These are phyloP conservation scores for Saccostrea cuccullata DNA, from an alignment of 1,140 invertebrate species.

Conservation along the genomic window DNA sequence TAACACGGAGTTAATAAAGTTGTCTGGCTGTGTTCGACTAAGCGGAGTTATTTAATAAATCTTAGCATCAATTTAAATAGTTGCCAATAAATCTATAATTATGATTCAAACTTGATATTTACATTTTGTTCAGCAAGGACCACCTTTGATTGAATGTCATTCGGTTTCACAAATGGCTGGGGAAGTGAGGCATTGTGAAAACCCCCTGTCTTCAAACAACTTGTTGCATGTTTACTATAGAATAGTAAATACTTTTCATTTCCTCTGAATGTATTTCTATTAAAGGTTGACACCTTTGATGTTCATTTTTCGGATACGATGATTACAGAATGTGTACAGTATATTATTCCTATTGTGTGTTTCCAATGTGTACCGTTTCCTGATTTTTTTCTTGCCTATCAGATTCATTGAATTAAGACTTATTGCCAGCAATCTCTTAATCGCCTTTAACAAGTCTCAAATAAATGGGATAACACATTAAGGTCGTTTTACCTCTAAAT, in stretches of 20 bases:
- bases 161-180: neutral
- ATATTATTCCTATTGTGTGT: neutral
- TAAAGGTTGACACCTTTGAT: neutral
- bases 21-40: neutral
- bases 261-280: neutral
- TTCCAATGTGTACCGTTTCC: neutral
- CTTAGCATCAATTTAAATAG: constrained; percentile 21
- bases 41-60: constrained; percentile 26
- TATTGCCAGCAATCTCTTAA: too few relatives aligned
- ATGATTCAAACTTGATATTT: constrained; percentile 27
- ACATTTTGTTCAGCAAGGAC: neutral
- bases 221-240: neutral
- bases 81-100: constrained; percentile 35
- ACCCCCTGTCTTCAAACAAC: neutral
- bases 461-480: neutral
- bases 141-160: neutral
- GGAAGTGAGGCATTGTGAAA: neutral
- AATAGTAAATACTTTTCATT: neutral
- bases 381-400: neutral
- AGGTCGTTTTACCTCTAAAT: neutral
- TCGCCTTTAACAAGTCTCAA: neutral
- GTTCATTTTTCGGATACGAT: neutral
- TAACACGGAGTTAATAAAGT: neutral
- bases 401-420: neutral
- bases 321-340: neutral